These are phyloP conservation scores for Cryptosula pallasiana DNA, from an alignment of 2,888 invertebrate species.

Conservation along the genomic window DNA sequence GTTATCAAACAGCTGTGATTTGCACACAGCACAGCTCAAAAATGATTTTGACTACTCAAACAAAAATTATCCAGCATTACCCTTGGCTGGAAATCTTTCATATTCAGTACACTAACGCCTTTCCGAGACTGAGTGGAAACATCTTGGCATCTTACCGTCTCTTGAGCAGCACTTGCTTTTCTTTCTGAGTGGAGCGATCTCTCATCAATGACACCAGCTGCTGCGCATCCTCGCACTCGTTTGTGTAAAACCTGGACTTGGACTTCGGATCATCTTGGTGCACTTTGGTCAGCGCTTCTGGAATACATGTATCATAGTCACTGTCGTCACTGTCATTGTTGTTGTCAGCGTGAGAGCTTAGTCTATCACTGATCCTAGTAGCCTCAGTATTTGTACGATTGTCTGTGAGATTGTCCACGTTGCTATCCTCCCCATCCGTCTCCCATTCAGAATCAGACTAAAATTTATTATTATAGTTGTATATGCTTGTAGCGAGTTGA, in stretches of 20 bases:
- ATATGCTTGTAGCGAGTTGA: too few relatives aligned
- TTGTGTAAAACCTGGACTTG: background rate
- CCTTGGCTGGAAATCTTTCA: too few relatives aligned
- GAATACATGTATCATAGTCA: background rate
- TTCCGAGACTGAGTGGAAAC: too few relatives aligned
- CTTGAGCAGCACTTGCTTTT: too few relatives aligned
- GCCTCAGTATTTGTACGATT: background rate
- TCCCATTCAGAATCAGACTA: conserved; percentile 17
- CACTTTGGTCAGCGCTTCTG: too few relatives aligned
- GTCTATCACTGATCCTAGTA: background rate
- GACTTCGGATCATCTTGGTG: background rate
- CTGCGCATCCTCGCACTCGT: background rate
- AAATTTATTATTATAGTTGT: too few relatives aligned
- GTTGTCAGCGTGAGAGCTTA: background rate
- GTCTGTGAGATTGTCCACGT: background rate
- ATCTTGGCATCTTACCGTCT: too few relatives aligned
- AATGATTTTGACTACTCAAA: too few relatives aligned
- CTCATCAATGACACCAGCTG: background rate
- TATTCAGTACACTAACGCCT: too few relatives aligned
- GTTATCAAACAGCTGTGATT: too few relatives aligned
- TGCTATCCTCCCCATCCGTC: conserved; percentile 11
- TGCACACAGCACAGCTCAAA: too few relatives aligned
- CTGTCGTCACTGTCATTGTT: background rate
- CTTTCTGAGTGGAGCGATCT: background rate
- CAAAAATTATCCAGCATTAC: too few relatives aligned